Base-by-base conservation (phyloP, 2,113 vertebrate genomes). In the Struthidea cinerea region DNA sequence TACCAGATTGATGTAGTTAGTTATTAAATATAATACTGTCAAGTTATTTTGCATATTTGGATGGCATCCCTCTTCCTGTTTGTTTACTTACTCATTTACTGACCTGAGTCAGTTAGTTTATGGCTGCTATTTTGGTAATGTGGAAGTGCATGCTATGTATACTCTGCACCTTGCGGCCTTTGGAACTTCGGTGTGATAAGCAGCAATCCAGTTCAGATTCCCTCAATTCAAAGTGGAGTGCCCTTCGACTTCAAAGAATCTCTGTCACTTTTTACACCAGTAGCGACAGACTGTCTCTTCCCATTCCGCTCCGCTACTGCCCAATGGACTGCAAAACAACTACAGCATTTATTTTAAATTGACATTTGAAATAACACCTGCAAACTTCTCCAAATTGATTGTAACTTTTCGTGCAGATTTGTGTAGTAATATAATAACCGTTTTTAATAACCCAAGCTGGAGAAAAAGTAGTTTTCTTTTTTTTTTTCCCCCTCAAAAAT, bases 121-220 rank as follows among this genome's bases (percentile, higher is more conserved):
- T 85, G 46, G 57, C 41, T 73, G 57, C 32, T 79, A 10, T 87
- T 94, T 94, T 87, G 59, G 84, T 69, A 84, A 47, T 42, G 55
- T 90, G 71, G 89, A 94, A 94, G 42, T 49, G 27, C 20, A 33
- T 16, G 16, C 11, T 55, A 10, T 65, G 10, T 63, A n/a, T 47
- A n/a, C 68, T 41, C 93, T 91, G 74, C 84, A 80, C 89, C 78
- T 84, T 5, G 0, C 20, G 79, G 74, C 90, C 91, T 96, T 96
- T 96, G 93, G 79, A 96, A 95, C 63, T 28, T 26, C 19, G 18
- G 35, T 14, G 50, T 95, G 86, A 89, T 90, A 93, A 91, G 55
- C 14, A 85, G 70, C 26, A 81, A 63, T 27, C 19, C 49, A 76
- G n/a, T 63, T 69, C 49, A 85, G 44, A 73, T 85, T 73, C 74